Conservation (phyloP, 2,888 invertebrate species). For the Hemithea aestivaria region DNA sequence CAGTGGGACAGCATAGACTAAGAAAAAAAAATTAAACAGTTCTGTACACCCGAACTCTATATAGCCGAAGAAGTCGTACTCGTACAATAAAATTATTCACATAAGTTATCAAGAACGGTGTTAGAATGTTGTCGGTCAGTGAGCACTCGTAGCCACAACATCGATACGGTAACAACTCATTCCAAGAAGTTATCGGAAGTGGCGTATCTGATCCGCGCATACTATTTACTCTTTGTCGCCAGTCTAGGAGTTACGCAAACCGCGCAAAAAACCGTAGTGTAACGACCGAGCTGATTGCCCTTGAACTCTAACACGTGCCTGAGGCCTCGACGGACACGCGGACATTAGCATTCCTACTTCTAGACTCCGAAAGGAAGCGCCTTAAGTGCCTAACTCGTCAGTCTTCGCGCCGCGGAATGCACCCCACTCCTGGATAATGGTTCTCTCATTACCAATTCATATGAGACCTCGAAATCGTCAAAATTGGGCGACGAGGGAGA, state of each 20-base stretch:
- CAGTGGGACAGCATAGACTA: too few species aligned
- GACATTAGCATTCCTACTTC: conserved; percentile 43
- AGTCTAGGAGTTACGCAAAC: conserved; percentile 41
- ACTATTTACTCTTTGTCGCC: conserved; percentile 39
- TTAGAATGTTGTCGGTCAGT: too few species aligned
- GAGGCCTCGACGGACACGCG: conserved; percentile 21
- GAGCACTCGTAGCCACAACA: not conserved
- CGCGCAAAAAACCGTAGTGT: conserved; percentile 54
- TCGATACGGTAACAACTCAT: not conserved
- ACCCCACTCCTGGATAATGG: conserved; percentile 9
- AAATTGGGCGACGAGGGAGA: conserved; percentile 3
- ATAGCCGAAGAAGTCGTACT: too few species aligned
- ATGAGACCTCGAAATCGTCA: conserved; percentile 13
- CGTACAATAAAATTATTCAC: too few species aligned
- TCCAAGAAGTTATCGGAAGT: conserved; percentile 5
- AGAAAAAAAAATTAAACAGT: too few species aligned
- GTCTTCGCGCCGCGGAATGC: conserved; percentile 31
- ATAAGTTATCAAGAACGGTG: too few species aligned
- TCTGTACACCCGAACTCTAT: too few species aligned
- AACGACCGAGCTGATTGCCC: conserved; percentile 53
- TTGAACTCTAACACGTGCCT: conserved; percentile 53
- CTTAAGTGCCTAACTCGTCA: conserved; percentile 19
- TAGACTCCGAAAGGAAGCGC: conserved; percentile 39
- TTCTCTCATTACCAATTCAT: conserved; percentile 18
- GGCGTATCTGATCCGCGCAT: conserved; percentile 31